Evolutionary conservation across 2,888 invertebrate species (phyloP), one percentile per base, ranked within the genome.

Genomic region (Horisme vitalbata): DNA sequence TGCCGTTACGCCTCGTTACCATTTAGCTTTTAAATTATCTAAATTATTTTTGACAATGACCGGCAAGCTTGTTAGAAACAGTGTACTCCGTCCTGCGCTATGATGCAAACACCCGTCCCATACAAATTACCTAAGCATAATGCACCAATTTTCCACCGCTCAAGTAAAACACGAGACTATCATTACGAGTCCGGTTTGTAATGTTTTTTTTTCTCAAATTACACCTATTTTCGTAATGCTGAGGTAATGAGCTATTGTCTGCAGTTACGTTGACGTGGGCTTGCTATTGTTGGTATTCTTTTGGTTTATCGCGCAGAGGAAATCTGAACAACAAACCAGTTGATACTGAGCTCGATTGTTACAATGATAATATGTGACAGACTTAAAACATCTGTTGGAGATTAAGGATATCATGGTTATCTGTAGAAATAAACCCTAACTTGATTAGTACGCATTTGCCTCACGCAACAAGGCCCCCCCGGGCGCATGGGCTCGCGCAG

Each of bases 201-300:
- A 37, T 23, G 20, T 12, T 50, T 53, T 59, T 62, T 66, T 57
- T 52, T 45, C 41, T 52, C 53, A 65, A 68, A 68, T 65, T 67
- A 66, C 63, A 53, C 50, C 51, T 57, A 52, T 54, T 59, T 68
- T 63, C 64, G 65, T 63, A 66, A 68, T 59, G 41, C 34, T 27
- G 38, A 26, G 44, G 59, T 63, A 65, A 65, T 63, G 62, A 64
- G 60, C 44, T 59, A 57, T 67, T 65, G 66, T 67, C 45, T 57
- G 30, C 39, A 34, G 53, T 65, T 64, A 61, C 64, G 55, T 45
- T 52, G 53, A 50, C 55, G 46, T 12, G 20, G 11, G 21, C 43
- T 20, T 31, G 31, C 39, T 36, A 49, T 49, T 49, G 49, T 49
- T 43, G 30, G 37, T 43, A 13, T 35, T 35, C 44, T 45, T 34